Evolutionary conservation across 1,140 invertebrate genomes (phyloP).

Genomic region (Gryon sp.): DNA sequence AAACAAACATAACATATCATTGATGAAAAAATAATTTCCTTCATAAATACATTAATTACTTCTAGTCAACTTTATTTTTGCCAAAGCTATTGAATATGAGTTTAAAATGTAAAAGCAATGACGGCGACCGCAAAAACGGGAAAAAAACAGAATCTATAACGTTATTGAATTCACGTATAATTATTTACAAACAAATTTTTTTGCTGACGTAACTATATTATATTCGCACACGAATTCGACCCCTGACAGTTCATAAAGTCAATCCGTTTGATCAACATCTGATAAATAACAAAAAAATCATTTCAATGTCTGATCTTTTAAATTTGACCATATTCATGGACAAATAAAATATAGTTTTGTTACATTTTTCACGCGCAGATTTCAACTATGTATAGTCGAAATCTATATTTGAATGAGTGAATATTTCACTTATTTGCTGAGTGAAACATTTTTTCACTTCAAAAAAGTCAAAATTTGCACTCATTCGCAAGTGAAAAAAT

Average conservation of each 20-base stretch:
- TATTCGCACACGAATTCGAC: background rate
- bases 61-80: constrained; percentile 9
- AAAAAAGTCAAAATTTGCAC: too few relatives aligned
- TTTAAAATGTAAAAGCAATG: constrained; percentile 6
- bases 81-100: constrained; percentile 1
- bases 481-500: too few relatives aligned
- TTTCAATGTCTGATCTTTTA: too few relatives aligned
- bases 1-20: background rate
- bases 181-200: constrained; percentile 20
- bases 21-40: background rate
- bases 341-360: too few relatives aligned
- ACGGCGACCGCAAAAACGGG: constrained; percentile 2
- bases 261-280: constrained; percentile 25
- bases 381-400: too few relatives aligned
- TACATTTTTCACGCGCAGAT: too few relatives aligned
- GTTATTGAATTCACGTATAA: constrained; percentile 15
- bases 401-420: too few relatives aligned
- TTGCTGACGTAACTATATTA: constrained; percentile 10
- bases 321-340: too few relatives aligned
- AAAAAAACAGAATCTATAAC: constrained; percentile 26
- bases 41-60: constrained; percentile 2
- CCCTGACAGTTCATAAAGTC: constrained; percentile 9
- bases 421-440: too few relatives aligned
- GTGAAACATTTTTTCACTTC: too few relatives aligned
- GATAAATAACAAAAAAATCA: too few relatives aligned